A percentile compares a stretch with the other conserved stretches of the same genome.
Conservation (phyloP, 2,113 vertebrate genomes). For the Colossoma macropomum region DNA sequence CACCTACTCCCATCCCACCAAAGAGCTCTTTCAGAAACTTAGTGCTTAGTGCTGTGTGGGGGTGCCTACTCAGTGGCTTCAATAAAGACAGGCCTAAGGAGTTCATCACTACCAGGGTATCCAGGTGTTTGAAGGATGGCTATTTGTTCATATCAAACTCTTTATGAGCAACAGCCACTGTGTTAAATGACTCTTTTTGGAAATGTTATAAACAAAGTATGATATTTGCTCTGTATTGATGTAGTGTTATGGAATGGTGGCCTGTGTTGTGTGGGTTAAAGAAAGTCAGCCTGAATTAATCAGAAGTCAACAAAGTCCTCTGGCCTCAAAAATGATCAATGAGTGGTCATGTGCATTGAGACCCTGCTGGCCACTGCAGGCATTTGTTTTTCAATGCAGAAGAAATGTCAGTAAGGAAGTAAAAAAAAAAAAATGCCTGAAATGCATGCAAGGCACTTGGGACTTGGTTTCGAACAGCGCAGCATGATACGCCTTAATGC, state of each 20-base stretch:
- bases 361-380: no score
- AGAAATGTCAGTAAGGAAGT: no score
- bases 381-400: no score
- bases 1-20: neutral
- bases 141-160: neutral
- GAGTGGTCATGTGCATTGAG: no score
- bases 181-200: neutral
- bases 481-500: neutral
- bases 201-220: neutral
- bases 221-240: no score
- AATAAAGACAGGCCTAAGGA: neutral
- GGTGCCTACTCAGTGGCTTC: neutral
- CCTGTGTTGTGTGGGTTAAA: neutral
- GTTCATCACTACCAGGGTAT: neutral
- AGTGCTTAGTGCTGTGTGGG: neutral
- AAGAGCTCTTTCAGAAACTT: constrained; percentile 3
- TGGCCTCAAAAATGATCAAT: no score
- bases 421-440: no score
- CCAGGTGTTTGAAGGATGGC: neutral
- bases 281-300: no score
- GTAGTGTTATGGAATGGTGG: neutral
- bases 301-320: no score
- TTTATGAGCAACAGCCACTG: neutral
- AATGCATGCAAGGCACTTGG: neutral
- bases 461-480: neutral